Evolutionary conservation across 2,888 invertebrate genomes (phyloP), one percentile per base, ranked within the genome.

Genomic region (Seira ritae): DNA sequence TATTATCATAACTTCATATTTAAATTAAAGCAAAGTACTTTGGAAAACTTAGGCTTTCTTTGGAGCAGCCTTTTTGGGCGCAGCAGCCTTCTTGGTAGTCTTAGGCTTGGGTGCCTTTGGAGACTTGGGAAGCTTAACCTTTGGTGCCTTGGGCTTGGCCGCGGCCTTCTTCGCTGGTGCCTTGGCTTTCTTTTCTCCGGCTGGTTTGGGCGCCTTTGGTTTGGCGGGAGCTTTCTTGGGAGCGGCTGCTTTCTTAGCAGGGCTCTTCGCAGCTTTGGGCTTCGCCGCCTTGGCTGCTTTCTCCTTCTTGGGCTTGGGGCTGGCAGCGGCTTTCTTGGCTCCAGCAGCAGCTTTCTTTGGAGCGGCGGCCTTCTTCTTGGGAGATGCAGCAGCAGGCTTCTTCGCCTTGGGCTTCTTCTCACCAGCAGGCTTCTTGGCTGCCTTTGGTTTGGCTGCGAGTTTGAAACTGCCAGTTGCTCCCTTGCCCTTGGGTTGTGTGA

Each of bases 401-500:
- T 81, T 87, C 22, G 76, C 72, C 19, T 42, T 62, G 0, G 76
- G 69, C 17, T 69, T 69, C 42, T 65, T 65, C 20, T 73, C 60
- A 1, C 19, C 68, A 4, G 80, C 73, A 69, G 74, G 75, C 31
- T 68, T 65, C n/a, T 76, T 67, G 15, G 80, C 50, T 74, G 76
- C 77, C 50, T 65, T 68, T 55, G 42, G 60, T 17, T 20, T 67
- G 31, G 55, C 66, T 55, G 84, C 80, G 10, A 84, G 62, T 37
- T 80, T 84, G 77, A 86, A 87, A 24, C 85, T 85, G 55, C 87
- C 87, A 19, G 87, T 71, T 22, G 86, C 75, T 67, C 87, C 87
- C 72, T 87, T 87, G 19, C 87, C 87, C 31, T 87, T 87, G 6
- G 82, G 84, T 75, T 87, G 87, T 20, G 76, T 62, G 10, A 87